Evolutionary conservation across 1,140 invertebrate genomes (phyloP), one percentile per base, ranked within the genome.

Genomic region (Sminthurinus signatus): DNA sequence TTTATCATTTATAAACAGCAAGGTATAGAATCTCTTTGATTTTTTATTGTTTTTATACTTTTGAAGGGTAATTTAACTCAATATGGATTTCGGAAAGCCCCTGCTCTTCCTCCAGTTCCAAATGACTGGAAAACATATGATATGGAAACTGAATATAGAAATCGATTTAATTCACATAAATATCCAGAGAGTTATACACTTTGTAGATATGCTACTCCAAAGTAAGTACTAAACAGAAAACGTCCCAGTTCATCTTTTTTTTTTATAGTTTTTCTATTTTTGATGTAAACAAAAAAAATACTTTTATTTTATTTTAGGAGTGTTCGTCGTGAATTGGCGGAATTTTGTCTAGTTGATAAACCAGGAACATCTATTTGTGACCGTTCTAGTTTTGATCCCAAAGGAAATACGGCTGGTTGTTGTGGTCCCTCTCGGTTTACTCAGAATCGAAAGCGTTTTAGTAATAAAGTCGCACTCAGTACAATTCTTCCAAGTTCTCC

Each of bases 41-140:
- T 8, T 39, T 17, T 39, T 17, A 39, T 39, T 39, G 17, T 8
- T 17, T 39, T 10, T 17, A 8, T 39, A 39, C 36, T 17, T 39
- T 10, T 10, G 8, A 8, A 68, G 62, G 69, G 69, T 15, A 70
- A 70, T 32, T 36, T 70, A 25, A 70, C 69, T 17, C 65, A 67
- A 44, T 29, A 58, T 46, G 59, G 58, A 12, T 70, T 60, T 51
- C 65, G 69, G 2, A n/a, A 65, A 57, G 62, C 51, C 28, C 69
- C 69, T 17, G 65, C 61, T 42, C 39, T 70, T 21, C 69, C 5
- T 36, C 32, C 63, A 10, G 46, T 70, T 36, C 65, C 69, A n/a
- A 70, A 65, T 25, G 69, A 70, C 54, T 70, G 69, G 69, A 52
- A 70, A 15, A 48, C 59, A 1, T 70, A 70, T 42, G 28, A 52